phyloP scores from a whole-genome alignment of 2,113 vertebrate genomes.

The Toxotes jaculatrix region DNA sequence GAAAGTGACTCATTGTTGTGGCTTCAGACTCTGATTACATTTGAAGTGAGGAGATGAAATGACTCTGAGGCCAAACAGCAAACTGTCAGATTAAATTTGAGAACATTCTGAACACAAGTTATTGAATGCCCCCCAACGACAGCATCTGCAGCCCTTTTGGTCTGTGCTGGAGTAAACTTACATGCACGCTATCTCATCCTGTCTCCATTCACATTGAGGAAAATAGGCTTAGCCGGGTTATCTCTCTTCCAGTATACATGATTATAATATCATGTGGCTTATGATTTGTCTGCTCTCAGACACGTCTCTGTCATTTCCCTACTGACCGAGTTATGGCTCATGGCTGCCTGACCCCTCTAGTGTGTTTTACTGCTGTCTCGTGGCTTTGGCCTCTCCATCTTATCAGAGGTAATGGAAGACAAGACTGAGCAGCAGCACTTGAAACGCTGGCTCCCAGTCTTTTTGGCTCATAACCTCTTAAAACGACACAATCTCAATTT shows the following conservation, averaged over 20 bases:
- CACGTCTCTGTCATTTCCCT: slow-evolving; percentile 3
- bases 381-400: slow-evolving; percentile 7
- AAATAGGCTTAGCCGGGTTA: neutral
- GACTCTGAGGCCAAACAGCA: slow-evolving; percentile 63
- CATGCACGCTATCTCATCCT: neutral
- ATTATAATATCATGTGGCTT: neutral
- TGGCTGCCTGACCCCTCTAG: slow-evolving; percentile 5
- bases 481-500: too few relatives aligned
- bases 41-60: slow-evolving; percentile 51
- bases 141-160: slow-evolving; percentile 18
- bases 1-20: slow-evolving; percentile 62
- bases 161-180: slow-evolving; percentile 7
- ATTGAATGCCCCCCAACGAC: slow-evolving; percentile 33
- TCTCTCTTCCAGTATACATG: slow-evolving; percentile 1
- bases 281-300: slow-evolving; percentile 5
- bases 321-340: neutral
- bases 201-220: slow-evolving; percentile 3
- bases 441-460: too few relatives aligned
- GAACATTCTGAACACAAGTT: slow-evolving; percentile 24
- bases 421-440: neutral
- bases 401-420: neutral
- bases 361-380: slow-evolving; percentile 16
- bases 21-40: slow-evolving; percentile 55
- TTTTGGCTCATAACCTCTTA: too few relatives aligned
- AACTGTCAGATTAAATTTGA: slow-evolving; percentile 62